phyloP scores from a whole-genome alignment of 2,797 vertebrate species.

The Oryzias sinensis region DNA sequence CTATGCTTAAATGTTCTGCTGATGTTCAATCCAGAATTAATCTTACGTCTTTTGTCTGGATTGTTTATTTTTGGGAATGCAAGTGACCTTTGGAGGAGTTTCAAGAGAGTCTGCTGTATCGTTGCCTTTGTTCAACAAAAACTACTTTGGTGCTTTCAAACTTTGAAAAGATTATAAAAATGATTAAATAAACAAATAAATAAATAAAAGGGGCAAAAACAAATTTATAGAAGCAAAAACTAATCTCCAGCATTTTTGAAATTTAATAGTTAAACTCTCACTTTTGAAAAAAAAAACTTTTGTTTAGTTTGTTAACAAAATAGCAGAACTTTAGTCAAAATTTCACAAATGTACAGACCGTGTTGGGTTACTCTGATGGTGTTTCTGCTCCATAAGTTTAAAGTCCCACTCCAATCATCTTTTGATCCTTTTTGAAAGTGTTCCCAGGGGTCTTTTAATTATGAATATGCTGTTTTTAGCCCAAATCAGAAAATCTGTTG shows the following conservation, averaged over 20 bases:
- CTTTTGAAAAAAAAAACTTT: conserved; percentile 3
- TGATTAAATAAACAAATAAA: not conserved
- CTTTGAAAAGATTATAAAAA: not conserved
- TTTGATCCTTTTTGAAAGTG: conserved; percentile 7
- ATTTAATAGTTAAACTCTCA: not conserved
- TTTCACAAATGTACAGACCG: conserved; percentile 67
- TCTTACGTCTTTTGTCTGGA: conserved; percentile 23
- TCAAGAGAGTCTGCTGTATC: conserved; percentile 52
- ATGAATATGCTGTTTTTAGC: too few species aligned
- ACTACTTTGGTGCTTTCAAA: not conserved
- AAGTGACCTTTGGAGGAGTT: conserved; percentile 43
- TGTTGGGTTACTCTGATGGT: conserved; percentile 45
- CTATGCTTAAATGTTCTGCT: conserved; percentile 62
- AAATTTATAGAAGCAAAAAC: not conserved
- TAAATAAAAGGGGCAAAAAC: not conserved
- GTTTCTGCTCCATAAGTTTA: conserved; percentile 25
- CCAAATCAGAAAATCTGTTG: too few species aligned
- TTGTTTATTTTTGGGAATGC: conserved; percentile 41
- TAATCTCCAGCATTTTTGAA: not conserved
- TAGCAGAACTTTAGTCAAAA: conserved; percentile 38
- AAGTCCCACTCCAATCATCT: too few species aligned
- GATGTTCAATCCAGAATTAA: conserved; percentile 68
- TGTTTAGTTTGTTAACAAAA: conserved; percentile 26
- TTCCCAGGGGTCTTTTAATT: not conserved
- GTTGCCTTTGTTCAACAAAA: conserved; percentile 4